Percentiles rank a stretch among this genome's conserved stretches.
Evolutionary conservation across 2,113 vertebrate genomes (phyloP).

Genomic region (Gila orcuttii): DNA sequence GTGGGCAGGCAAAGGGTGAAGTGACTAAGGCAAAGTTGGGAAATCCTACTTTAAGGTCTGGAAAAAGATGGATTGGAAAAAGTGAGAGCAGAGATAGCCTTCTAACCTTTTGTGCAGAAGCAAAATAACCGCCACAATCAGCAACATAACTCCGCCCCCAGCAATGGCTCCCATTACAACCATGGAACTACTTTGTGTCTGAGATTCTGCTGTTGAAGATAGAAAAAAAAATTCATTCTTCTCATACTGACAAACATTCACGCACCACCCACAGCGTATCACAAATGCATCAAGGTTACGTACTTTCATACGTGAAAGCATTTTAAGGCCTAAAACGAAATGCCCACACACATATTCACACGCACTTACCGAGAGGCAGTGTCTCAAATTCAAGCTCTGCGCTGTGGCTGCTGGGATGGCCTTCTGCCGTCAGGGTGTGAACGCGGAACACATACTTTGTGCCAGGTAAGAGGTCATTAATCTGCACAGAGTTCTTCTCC

Average conservation of each 20-base stretch:
- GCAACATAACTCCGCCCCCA: conserved; percentile 70
- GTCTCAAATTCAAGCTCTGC: conserved; percentile 87
- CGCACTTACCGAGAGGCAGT: conserved; percentile 62
- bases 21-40: conserved; percentile 14
- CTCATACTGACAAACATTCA: conserved; percentile 3
- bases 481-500: conserved; percentile 82
- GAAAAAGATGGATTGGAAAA: conserved; percentile 37
- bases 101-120: conserved; percentile 81
- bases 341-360: neutral
- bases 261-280: neutral
- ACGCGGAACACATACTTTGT: conserved; percentile 88
- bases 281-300: neutral
- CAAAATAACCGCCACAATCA: conserved; percentile 74
- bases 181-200: conserved; percentile 73
- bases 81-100: conserved; percentile 33
- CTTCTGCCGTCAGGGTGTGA: conserved; percentile 84
- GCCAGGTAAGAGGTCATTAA: conserved; percentile 82
- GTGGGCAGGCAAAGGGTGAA: conserved; percentile 15
- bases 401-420: conserved; percentile 81
- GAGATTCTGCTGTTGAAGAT: conserved; percentile 67
- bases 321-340: neutral
- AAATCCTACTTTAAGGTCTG: conserved; percentile 2
- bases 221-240: conserved; percentile 9
- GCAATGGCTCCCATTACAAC: conserved; percentile 76
- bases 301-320: neutral